Evolutionary conservation across 2,888 invertebrate genomes (phyloP), one percentile per base, ranked within the genome.

Genomic region (Kuschelorhynchus macadamiae): DNA sequence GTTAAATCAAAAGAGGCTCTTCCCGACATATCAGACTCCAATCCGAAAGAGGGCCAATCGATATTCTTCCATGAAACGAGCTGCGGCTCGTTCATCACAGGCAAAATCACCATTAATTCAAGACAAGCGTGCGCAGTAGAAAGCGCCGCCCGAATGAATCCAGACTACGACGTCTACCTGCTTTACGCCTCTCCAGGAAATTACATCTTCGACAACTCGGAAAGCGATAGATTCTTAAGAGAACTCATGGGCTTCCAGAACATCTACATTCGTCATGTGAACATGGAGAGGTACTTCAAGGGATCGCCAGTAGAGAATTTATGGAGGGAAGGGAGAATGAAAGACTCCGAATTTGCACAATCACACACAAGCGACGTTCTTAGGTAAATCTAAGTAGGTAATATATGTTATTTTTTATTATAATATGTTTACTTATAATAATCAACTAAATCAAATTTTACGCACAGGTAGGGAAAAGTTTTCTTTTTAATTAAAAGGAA

Each of bases 1-100:
- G 39, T 61, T 3, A 41, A 49, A 49, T n/a, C 50, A 1, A 42
- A 60, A 36, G 36, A 47, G 7, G 77, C 79, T 0, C 71, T 83
- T 41, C 78, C 77, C 11, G 80, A 83, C 59, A 80, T 84, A 33
- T 75, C 78, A 0, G 77, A 80, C 1, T 78, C 50, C 12, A 44
- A 49, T 17, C 78, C 83, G 12, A 67, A 71, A 3, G 76, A 81
- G 49, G 83, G 85, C 14, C 78, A 79, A 14, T 87, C 88, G 9
- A 90, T 91, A 71, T 91, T 90, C 78, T 91, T 91, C 75, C 87
- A 88, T 72, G 90, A 91, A 76, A 90, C 91, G 0, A 89, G 90
- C 0, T 91, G 90, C 74, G 85, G 83, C 66, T 81, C 82, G 0
- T 75, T 74, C 41, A 67, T 71, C 5, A 75, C 77, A 36, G 84